phyloP scores from a whole-genome alignment of 2,113 vertebrate species.

The Himantopus leucocephalus region DNA sequence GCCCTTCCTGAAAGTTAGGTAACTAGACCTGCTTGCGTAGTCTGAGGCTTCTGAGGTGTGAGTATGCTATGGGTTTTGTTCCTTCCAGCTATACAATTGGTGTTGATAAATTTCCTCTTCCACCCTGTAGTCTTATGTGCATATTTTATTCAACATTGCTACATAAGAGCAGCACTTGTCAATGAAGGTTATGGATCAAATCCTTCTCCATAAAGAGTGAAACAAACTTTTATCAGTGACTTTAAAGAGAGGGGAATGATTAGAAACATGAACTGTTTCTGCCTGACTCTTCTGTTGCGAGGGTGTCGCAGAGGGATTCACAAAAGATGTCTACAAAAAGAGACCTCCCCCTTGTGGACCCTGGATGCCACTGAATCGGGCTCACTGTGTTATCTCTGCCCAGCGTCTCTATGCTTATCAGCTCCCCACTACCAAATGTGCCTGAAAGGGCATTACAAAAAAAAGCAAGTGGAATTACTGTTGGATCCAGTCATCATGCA shows the following conservation, averaged over 20 bases:
- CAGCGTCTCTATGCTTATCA: not conserved
- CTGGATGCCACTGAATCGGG: not conserved
- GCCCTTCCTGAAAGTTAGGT: not conserved
- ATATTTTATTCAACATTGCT: not conserved
- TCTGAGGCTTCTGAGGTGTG: not conserved
- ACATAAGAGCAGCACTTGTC: not conserved
- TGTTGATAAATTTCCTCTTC: not conserved
- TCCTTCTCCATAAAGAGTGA: not conserved
- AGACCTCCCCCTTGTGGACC: not conserved
- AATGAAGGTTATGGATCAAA: not conserved
- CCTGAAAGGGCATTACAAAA: not conserved
- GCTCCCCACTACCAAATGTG: not conserved
- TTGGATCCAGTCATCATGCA: not conserved
- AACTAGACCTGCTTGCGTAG: not conserved
- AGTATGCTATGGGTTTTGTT: not conserved
- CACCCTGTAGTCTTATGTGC: accelerated
- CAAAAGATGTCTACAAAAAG: not conserved
- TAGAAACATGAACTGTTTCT: not conserved
- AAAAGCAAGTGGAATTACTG: not conserved
- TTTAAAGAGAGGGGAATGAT: not conserved
- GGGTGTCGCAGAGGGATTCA: not conserved
- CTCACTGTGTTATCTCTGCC: not conserved
- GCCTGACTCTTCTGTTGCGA: accelerated
- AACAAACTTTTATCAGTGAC: not conserved
- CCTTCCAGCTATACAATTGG: not conserved